phyloP scores from a whole-genome alignment of 2,113 vertebrate genomes.

The Taxidea taxus region DNA sequence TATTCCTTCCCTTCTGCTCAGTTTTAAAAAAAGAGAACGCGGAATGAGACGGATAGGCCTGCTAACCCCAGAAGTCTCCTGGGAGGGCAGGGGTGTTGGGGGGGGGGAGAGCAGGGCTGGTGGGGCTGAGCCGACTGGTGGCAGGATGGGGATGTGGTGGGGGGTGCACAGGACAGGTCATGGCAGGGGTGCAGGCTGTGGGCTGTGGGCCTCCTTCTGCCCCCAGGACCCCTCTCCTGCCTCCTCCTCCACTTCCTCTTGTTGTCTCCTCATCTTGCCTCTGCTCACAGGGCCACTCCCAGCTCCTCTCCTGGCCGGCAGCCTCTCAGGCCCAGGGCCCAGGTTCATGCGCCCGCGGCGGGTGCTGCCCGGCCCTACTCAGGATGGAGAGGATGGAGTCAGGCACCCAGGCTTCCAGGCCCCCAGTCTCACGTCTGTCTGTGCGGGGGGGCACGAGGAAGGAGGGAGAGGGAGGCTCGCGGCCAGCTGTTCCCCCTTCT shows the following conservation, averaged over 20 bases:
- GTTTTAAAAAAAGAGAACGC: background rate
- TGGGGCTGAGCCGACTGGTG: rapidly evolving
- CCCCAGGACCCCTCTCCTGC: background rate
- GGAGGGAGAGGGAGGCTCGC: background rate
- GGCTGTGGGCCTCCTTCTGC: background rate
- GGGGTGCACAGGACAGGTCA: background rate
- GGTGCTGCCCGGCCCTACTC: rapidly evolving
- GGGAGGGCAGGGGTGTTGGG: background rate
- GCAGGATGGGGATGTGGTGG: background rate
- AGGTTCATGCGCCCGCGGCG: rapidly evolving
- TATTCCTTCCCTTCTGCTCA: background rate
- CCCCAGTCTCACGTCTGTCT: rapidly evolving
- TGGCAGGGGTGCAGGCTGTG: background rate
- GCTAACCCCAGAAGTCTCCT: background rate
- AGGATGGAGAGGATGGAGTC: rapidly evolving
- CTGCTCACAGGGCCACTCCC: background rate
- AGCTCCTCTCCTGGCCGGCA: no score
- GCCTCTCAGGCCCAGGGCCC: background rate
- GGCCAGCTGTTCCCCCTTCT: background rate
- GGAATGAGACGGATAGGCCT: background rate
- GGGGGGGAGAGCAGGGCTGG: background rate
- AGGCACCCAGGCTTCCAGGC: background rate
- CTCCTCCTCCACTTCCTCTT: no score
- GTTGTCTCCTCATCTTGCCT: no score
- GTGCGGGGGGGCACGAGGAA: no score